A percentile compares a stretch with the other conserved stretches of the same genome.
These are phyloP conservation scores for Lepidocolaptes lacrymiger DNA, from an alignment of 2,797 vertebrate genomes.

Conservation along the genomic window DNA sequence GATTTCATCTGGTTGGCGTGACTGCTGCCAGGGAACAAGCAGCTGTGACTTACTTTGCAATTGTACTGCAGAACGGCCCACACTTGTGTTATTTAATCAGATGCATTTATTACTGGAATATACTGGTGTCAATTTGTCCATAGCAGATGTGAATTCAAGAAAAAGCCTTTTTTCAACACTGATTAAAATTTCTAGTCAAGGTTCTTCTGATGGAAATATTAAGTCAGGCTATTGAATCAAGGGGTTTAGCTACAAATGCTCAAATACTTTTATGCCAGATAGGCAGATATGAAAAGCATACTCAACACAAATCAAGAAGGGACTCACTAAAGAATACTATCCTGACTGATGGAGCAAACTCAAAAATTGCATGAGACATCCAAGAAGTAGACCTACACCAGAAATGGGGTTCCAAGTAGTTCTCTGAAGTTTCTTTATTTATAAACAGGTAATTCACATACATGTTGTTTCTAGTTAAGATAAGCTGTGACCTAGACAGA, in stretches of 20 bases:
- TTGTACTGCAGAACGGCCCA: neutral
- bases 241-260: neutral
- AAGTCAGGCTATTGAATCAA: neutral
- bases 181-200: neutral
- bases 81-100: neutral
- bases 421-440: neutral
- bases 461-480: neutral
- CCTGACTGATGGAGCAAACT: neutral
- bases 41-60: neutral
- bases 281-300: neutral
- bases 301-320: neutral
- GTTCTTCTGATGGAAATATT: neutral
- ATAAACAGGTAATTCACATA: neutral
- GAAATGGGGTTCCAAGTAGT: neutral
- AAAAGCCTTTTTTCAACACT: neutral
- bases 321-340: neutral
- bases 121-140: neutral
- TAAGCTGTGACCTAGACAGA: neutral
- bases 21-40: conserved; percentile 15
- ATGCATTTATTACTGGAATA: neutral
- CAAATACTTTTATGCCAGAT: neutral
- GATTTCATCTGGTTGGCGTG: neutral
- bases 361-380: neutral
- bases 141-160: neutral
- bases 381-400: neutral